Percentiles rank a stretch among this genome's conserved stretches.
Evolutionary conservation across 1,140 invertebrate species (phyloP).

Genomic region (Coenobita brevimanus): DNA sequence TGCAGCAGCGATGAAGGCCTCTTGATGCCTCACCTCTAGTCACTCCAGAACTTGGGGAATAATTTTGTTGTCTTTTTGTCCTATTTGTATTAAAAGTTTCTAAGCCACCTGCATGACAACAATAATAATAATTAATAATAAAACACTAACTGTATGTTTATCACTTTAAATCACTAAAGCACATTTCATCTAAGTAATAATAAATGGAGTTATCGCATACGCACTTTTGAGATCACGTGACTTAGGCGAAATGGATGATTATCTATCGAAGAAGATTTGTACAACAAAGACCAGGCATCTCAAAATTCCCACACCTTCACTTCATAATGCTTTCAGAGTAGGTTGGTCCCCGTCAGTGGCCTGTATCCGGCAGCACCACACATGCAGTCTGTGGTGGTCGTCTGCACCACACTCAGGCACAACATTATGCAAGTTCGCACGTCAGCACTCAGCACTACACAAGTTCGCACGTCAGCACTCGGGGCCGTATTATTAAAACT

Average conservation of each 20-base stretch:
- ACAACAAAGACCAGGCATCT: conserved; percentile 61
- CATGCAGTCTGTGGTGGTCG: neutral
- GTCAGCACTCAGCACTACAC: too few relatives aligned
- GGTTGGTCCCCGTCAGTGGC: neutral
- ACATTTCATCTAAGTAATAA: conserved; percentile 46
- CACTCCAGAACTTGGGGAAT: conserved; percentile 13
- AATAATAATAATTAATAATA: conserved; percentile 9
- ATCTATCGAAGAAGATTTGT: conserved; percentile 60
- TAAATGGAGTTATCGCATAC: conserved; percentile 49
- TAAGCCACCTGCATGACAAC: neutral
- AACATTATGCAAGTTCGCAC: neutral
- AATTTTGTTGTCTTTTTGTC: conserved; percentile 24
- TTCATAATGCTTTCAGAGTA: conserved; percentile 23
- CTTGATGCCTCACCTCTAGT: conserved; percentile 10
- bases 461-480: too few relatives aligned
- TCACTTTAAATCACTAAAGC: conserved; percentile 63
- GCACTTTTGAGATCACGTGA: conserved; percentile 65
- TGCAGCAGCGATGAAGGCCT: neutral
- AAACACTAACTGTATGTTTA: conserved; percentile 56
- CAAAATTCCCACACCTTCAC: conserved; percentile 32
- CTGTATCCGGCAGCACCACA: neutral
- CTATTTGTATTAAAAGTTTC: neutral
- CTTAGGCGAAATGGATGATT: conserved; percentile 61
- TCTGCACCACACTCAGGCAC: neutral
- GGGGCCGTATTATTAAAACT: too few relatives aligned